Conservation (phyloP, 2,113 vertebrate genomes). For the zebrafish (Danio rerio) region GRCz12tu NC_133183.1:23875501-23876000, state of each 20-base stretch:
- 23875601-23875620: constrained; percentile 6
- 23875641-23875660: neutral
- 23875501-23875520: neutral
- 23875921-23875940: no score
- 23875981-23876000: no score
- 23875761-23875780: neutral
- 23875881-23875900: no score
- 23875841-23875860: no score
- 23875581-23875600: constrained; percentile 32
- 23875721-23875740: neutral
- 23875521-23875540: neutral
- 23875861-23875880: no score
- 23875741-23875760: constrained; percentile 22
- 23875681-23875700: constrained; percentile 7
- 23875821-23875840: no score
- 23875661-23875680: constrained; percentile 19
- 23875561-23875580: constrained; percentile 17
- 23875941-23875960: no score
- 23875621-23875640: constrained; percentile 34
- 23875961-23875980: no score
- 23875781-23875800: neutral
- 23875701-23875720: neutral
- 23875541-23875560: constrained; percentile 19
- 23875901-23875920: no score
- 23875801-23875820: no score